phyloP scores from a whole-genome alignment of 2,888 invertebrate genomes.

The Chrysolina americana region DNA sequence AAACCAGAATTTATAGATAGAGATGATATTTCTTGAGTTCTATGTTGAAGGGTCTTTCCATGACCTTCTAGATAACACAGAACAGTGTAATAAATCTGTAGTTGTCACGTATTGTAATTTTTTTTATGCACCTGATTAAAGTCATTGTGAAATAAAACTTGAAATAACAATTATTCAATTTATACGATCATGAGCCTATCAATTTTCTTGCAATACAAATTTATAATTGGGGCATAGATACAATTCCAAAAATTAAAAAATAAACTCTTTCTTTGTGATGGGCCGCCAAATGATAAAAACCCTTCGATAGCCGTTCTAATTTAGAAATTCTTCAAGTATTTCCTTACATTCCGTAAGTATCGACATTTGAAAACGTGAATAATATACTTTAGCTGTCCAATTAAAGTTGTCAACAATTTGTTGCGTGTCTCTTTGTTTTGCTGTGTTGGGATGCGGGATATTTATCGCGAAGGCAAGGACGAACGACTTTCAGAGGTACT shows the following conservation, averaged over 20 bases:
- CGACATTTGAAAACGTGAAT: constrained; percentile 56
- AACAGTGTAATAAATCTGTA: too few relatives aligned
- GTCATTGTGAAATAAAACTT: too few relatives aligned
- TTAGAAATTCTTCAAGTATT: constrained; percentile 60
- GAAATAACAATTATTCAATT: too few relatives aligned
- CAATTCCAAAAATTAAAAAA: constrained; percentile 53
- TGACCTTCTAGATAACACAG: too few relatives aligned
- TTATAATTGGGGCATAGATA: constrained; percentile 34
- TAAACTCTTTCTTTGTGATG: constrained; percentile 55
- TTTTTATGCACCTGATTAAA: too few relatives aligned
- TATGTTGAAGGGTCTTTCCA: too few relatives aligned
- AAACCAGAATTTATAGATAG: too few relatives aligned
- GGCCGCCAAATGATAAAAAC: constrained; percentile 54
- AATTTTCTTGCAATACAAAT: background rate
- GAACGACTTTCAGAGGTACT: constrained; percentile 7
- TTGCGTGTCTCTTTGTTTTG: constrained; percentile 38
- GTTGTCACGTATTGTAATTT: too few relatives aligned
- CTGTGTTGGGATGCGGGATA: constrained; percentile 32
- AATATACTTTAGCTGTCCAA: constrained; percentile 58
- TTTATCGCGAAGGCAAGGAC: constrained; percentile 34
- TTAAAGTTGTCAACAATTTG: constrained; percentile 59
- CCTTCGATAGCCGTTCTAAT: constrained; percentile 58
- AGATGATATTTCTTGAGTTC: too few relatives aligned
- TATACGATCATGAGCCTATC: too few relatives aligned
- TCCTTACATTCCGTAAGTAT: constrained; percentile 55